Evolutionary conservation across 2,888 invertebrate species (phyloP), one percentile per base, ranked within the genome.

Genomic region (Leptinotarsa rubiginosa): DNA sequence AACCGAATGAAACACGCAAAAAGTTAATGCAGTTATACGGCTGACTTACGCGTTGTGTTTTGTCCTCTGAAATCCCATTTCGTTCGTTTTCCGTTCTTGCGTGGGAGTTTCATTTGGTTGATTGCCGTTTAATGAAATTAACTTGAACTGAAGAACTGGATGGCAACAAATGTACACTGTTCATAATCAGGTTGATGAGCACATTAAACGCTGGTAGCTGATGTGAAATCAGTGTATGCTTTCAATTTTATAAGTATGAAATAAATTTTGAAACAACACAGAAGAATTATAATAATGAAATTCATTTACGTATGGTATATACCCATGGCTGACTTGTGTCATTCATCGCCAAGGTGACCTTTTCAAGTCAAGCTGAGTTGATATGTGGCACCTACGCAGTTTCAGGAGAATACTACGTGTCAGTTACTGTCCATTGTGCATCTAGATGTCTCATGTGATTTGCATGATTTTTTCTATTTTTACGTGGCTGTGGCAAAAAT

Each of bases 11-110:
- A 31, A 62, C 62, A 62, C 62, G 69, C 69, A 69, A 69, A 69
- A 69, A 69, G 56, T 52, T 47, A 56, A 69, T 69, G 47, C 47
- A 56, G 69, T 69, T 56, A 69, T 62, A 62, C n/a, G 62, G 62
- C 41, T 62, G 62, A 62, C 62, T 62, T 62, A 62, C 62, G 62
- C 13, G n/a, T 31, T 31, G 15, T 62, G 62, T 62, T 62, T 41
- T 62, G 62, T 25, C 62, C 62, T 41, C n/a, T 56, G 56, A n/a
- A 62, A 41, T 41, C 41, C 7, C 62, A 62, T 62, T 16, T 4
- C 62, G 62, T 31, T 62, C 62, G 62, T n/a, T 62, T 62, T 20
- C 56, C 62, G 25, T 62, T 62, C 41, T 31, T 62, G 25, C 41
- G 62, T 62, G 62, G 62, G 16, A 31, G 1, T 62, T 62, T 12